A percentile compares a stretch with the other conserved stretches of the same genome.
Conservation (phyloP, 1,140 invertebrate genomes). For the Tetranychus urticae region DNA sequence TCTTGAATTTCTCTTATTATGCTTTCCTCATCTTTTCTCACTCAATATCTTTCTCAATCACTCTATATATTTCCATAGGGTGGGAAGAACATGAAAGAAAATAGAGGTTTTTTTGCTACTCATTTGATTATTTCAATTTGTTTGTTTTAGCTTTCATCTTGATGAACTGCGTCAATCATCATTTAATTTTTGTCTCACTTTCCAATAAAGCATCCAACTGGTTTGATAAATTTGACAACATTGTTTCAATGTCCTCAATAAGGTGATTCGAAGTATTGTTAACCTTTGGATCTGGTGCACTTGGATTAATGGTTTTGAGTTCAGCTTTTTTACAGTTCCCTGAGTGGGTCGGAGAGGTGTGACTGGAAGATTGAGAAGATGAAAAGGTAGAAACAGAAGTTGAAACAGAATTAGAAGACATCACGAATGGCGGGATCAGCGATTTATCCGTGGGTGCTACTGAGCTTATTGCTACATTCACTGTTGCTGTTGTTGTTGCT, state of each 20-base stretch:
- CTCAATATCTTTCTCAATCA: not conserved
- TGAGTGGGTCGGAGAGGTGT: not conserved
- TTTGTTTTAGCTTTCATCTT: too few relatives aligned
- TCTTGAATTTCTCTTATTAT: not conserved
- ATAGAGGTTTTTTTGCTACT: too few relatives aligned
- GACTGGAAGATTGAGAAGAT: not conserved
- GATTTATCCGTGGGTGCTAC: not conserved
- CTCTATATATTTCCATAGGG: not conserved
- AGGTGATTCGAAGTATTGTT: conserved; percentile 37
- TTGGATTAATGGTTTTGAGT: too few relatives aligned
- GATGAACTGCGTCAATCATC: too few relatives aligned
- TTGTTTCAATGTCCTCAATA: conserved; percentile 85
- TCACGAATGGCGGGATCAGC: not conserved
- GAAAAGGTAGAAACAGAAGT: not conserved
- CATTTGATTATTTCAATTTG: too few relatives aligned
- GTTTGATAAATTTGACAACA: conserved; percentile 76
- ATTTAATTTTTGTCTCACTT: conserved; percentile 30
- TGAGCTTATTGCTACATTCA: too few relatives aligned
- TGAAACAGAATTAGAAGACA: not conserved
- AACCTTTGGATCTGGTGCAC: too few relatives aligned
- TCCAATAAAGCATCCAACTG: conserved; percentile 82
- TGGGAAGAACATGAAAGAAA: too few relatives aligned
- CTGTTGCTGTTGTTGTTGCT: too few relatives aligned
- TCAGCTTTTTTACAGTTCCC: conserved; percentile 20
- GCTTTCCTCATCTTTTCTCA: not conserved